These are phyloP conservation scores for Ptychodera flava DNA, from an alignment of 35 echinoderm and acorn worm genomes.

Conservation along the genomic window DNA sequence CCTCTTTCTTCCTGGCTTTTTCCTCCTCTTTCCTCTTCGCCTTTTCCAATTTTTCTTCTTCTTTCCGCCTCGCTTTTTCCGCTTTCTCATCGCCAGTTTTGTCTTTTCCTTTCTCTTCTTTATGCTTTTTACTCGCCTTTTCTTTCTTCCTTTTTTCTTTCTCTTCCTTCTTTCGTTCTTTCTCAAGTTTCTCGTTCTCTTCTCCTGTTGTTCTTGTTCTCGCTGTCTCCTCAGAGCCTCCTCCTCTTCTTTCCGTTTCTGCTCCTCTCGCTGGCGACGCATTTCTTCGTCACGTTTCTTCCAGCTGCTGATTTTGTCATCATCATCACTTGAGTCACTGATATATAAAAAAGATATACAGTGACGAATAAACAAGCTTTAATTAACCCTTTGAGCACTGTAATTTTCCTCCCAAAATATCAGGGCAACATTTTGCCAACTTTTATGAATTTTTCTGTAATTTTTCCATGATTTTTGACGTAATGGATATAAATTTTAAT, in stretches of 20 bases:
- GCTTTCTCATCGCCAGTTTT: not conserved
- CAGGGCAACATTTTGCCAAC: too few species aligned
- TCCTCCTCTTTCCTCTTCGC: not conserved
- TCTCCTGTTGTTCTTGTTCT: conserved; percentile 7
- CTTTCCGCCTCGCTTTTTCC: not conserved
- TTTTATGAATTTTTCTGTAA: too few species aligned
- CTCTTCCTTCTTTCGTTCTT: conserved; percentile 26
- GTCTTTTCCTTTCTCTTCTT: not conserved
- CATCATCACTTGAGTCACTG: not conserved
- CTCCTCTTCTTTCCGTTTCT: not conserved
- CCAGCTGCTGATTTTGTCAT: not conserved
- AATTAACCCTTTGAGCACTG: too few species aligned
- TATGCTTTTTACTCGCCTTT: not conserved
- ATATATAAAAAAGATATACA: not conserved
- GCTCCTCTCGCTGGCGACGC: not conserved
- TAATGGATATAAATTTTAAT: too few species aligned
- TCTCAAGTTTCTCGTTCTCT: conserved; percentile 17
- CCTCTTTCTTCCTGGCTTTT: too few species aligned
- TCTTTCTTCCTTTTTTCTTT: not conserved
- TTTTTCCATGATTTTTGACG: too few species aligned
- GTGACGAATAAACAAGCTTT: too few species aligned
- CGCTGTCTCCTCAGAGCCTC: not conserved
- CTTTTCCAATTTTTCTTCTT: not conserved
- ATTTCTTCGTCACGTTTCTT: not conserved
- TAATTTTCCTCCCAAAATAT: too few species aligned